Evolutionary conservation across 2,797 vertebrate genomes (phyloP).

Genomic region (Carcharodon carcharias): DNA sequence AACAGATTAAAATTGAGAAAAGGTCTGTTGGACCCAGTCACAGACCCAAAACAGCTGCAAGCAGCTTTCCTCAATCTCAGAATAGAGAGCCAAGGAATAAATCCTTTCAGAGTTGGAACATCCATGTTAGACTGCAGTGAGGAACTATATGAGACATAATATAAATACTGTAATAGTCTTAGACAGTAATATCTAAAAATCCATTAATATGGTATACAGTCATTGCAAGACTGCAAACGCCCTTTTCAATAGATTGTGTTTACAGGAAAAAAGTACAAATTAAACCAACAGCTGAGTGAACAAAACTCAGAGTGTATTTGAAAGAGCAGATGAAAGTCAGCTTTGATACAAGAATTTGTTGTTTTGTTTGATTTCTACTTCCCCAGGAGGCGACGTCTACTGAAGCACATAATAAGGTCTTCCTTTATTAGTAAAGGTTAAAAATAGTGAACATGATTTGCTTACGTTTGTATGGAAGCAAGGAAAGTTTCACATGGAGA

Average conservation of each 20-base stretch:
- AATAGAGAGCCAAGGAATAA: neutral
- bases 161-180: neutral
- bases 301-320: neutral
- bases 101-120: neutral
- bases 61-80: neutral
- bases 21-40: neutral
- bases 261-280: neutral
- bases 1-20: slow-evolving; percentile 25
- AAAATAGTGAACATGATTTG: neutral
- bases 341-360: slow-evolving; percentile 23
- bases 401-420: neutral
- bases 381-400: neutral
- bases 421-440: neutral
- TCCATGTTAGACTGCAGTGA: neutral
- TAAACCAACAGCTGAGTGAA: neutral
- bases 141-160: neutral
- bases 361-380: neutral
- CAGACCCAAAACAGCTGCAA: neutral
- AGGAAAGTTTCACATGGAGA: neutral
- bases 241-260: neutral
- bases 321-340: neutral
- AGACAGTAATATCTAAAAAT: neutral
- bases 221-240: neutral
- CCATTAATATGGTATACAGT: neutral
- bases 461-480: neutral